phyloP scores from a whole-genome alignment of 1,140 invertebrate species.

The Sycophila sp. region DNA sequence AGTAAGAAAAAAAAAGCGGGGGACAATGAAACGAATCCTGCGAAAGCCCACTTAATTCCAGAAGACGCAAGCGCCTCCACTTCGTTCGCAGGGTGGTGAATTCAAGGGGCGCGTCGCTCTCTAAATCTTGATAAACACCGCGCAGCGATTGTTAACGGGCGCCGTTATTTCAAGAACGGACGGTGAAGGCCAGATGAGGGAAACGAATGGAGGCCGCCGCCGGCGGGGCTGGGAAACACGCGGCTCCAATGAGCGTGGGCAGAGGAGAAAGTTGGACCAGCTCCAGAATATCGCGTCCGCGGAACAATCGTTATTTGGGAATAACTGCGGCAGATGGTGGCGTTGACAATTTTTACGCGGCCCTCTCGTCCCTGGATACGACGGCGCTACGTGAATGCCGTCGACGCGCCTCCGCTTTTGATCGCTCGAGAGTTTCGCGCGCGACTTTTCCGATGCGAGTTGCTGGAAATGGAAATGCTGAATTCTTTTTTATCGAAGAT shows the following conservation, averaged over 20 bases:
- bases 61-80: no score
- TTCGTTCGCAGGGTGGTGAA: no score
- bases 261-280: slow-evolving; percentile 14
- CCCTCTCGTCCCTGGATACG: not conserved
- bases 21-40: no score
- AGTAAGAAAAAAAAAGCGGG: no score
- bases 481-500: no score
- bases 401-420: no score
- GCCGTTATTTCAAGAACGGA: slow-evolving; percentile 25
- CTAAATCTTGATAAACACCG: slow-evolving; percentile 38
- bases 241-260: not conserved
- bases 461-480: no score
- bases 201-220: no score
- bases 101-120: slow-evolving; percentile 37
- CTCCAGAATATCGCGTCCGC: slow-evolving; percentile 12
- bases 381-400: no score
- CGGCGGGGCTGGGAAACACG: not conserved
- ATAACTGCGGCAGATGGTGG: slow-evolving; percentile 19
- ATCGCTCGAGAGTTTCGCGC: no score
- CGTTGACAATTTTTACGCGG: slow-evolving; percentile 19
- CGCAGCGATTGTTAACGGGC: slow-evolving; percentile 31
- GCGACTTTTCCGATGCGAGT: no score
- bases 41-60: no score
- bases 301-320: slow-evolving; percentile 32
- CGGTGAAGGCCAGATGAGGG: slow-evolving; percentile 1